Base-by-base conservation (phyloP, 1,140 invertebrate genomes). In the Plectrocnemia conspersa region DNA sequence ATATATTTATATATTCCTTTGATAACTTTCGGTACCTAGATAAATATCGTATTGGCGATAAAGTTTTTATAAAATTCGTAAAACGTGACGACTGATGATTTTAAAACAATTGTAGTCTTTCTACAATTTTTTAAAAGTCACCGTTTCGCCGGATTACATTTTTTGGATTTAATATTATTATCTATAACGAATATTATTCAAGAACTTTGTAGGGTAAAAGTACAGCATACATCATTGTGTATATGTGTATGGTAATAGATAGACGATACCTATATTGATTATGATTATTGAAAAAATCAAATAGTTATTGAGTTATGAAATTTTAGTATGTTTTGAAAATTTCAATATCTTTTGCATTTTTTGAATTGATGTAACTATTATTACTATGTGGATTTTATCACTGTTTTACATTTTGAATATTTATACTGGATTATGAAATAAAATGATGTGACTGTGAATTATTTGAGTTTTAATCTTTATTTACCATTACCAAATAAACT, bases 401-500 rank as follows among this genome's bases (percentile, higher is more conserved):
- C 72, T 75, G 74, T 76, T 76, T 75, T 76, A 75, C 70, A 73
- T 76, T 74, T 72, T 67, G 73, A 76, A 76, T 74, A 75, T 76
- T 74, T 76, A 76, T 76, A 76, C 69, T 65, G 64, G 70, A 74
- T 72, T 70, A 66, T 70, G 71, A 69, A 73, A 71, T 69, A 74
- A 76, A 70, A 73, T 73, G 73, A 73, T 61, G 59, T 61, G 59
- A 61, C 59, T 61, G 59, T 61, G 59, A 55, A 41, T 45, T 38
- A 13, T 45, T 44, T 54, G 32, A 36, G 36, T 54, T 45, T 44
- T 5, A n/a, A 24, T 32, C 3, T 32, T n/a, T 16, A 25, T 27
- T n/a, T 9, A 42, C 18, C 40, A 42, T 40, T 16, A 11, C 32
- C n/a, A 29, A 29, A 29, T 29, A n/a, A n/a, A n/a, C n/a, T n/a